These are phyloP conservation scores for Botia kubotai DNA, from an alignment of 2,797 vertebrate genomes.

Conservation along the genomic window DNA sequence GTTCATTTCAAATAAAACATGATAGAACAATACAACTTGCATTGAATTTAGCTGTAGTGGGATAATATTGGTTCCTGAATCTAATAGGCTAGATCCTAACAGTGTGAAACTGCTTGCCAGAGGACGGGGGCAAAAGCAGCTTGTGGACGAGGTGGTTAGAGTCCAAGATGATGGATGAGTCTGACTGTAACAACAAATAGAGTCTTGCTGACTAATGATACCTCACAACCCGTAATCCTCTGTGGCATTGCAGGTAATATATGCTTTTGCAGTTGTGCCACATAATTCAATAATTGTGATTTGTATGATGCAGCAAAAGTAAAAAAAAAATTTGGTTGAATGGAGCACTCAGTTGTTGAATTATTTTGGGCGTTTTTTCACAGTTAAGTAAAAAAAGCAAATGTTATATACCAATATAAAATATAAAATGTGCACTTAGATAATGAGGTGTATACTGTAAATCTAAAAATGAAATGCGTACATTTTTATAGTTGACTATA, in stretches of 20 bases:
- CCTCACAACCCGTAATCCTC: neutral
- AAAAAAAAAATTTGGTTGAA: neutral
- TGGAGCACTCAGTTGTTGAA: neutral
- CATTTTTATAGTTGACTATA: too few species aligned
- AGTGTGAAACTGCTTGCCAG: neutral
- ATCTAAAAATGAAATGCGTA: neutral
- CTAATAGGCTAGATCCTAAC: neutral
- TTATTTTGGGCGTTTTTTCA: neutral
- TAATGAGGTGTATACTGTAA: neutral
- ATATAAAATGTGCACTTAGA: neutral
- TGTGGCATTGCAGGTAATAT: neutral
- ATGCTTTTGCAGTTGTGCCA: neutral
- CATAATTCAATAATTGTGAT: neutral
- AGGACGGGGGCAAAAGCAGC: neutral
- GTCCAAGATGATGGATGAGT: neutral
- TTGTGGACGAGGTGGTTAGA: neutral
- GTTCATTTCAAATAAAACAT: neutral
- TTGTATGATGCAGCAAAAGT: neutral
- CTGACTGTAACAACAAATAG: constrained; percentile 3
- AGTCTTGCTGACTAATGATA: neutral
- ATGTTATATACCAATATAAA: neutral
- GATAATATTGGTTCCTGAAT: neutral
- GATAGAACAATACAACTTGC: neutral
- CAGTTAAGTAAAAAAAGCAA: too few species aligned
- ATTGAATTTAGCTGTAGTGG: neutral